Base-by-base conservation (phyloP, 2,797 vertebrate species). In the Peromyscus aztecus region DNA sequence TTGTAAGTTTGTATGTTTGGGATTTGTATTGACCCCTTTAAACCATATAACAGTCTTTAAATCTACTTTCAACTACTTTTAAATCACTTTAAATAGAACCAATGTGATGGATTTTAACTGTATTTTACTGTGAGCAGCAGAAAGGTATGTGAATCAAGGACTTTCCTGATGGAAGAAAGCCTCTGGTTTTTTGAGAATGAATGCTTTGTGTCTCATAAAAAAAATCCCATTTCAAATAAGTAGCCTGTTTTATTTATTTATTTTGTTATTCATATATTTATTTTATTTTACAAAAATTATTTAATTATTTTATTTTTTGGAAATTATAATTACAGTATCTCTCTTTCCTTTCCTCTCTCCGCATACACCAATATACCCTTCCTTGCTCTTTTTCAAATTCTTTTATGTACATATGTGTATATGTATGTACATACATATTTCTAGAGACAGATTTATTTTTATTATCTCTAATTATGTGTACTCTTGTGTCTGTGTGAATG, bases 221-320 rank as follows among this genome's bases (percentile, higher is more conserved):
- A 55, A 76, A 90, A 91, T 80, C 85, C 52, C 83, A 63, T 88
- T 94, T 92, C 43, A 92, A 93, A 80, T 6, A 40, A 19, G 52
- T 55, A 94, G 83, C 55, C 2, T 75, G 2, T 80, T 96, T 73
- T 24, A 21, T 40, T 71, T 16, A 19, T 37, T 73, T 40, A 40
- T 73, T 73, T 73, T 24, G 9, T 73, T 69, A 69, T n/a, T 69
- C n/a, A n/a, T n/a, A 2, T 34, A 67, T 34, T 65, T 65, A 27
- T 67, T 67, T 73, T 40, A 73, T 73, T 73, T 73, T 40, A 40
- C 3, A 73, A 73, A 23, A 23, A 37, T 21, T 71, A 73, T 71
- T 37, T 71, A 73, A 73, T 37, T 73, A 37, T 69, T 73, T 73
- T 73, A 23, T 12, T 40, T 73, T 40, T 40, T 40, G 37, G 37